Percentiles rank a stretch among this genome's conserved stretches.
Evolutionary conservation across 2,888 invertebrate species (phyloP).

Genomic region (Lypha dubia): DNA sequence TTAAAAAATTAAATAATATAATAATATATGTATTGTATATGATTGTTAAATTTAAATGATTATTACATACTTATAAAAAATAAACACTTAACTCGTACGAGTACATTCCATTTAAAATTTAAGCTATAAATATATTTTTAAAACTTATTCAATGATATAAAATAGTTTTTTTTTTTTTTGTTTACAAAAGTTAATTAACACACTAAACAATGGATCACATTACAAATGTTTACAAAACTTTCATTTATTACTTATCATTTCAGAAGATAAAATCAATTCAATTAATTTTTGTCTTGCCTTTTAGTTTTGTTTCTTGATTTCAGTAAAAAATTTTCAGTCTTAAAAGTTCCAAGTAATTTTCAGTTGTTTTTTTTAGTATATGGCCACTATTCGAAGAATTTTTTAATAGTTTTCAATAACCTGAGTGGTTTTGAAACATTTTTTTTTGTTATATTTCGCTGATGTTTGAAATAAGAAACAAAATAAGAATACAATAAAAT

Average conservation of each 20-base stretch:
- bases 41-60: neutral
- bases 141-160: neutral
- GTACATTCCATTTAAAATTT: constrained; percentile 32
- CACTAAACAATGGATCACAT: constrained; percentile 17
- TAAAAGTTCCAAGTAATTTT: constrained; percentile 65
- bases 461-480: constrained; percentile 60
- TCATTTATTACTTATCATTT: constrained; percentile 29
- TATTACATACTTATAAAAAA: constrained; percentile 43
- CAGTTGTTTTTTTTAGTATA: constrained; percentile 56
- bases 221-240: constrained; percentile 25
- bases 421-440: constrained; percentile 27
- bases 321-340: constrained; percentile 70
- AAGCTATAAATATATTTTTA: constrained; percentile 19
- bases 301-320: constrained; percentile 58
- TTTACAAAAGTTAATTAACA: constrained; percentile 22
- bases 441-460: constrained; percentile 22
- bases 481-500: constrained; percentile 9
- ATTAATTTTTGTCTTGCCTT: constrained; percentile 68
- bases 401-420: constrained; percentile 26
- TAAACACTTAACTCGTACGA: constrained; percentile 42
- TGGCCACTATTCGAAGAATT: constrained; percentile 68
- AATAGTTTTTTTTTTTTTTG: constrained; percentile 15
- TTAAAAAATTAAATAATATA: constrained; percentile 24
- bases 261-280: constrained; percentile 36
- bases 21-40: constrained; percentile 1